Conservation (phyloP, 2,888 invertebrate species). For the Esperia sulphurella region DNA sequence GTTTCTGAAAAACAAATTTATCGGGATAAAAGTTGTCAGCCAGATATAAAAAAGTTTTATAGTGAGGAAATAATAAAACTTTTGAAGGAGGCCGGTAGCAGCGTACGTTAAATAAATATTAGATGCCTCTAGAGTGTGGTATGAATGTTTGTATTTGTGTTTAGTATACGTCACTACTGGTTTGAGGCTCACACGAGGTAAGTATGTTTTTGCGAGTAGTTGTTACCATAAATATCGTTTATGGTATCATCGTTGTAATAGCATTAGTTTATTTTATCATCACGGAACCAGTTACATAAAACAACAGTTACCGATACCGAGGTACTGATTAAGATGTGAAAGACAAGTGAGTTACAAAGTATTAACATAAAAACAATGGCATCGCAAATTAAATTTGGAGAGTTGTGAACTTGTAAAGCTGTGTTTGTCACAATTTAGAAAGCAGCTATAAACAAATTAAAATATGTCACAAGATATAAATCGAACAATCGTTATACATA, state of each 20-base stretch:
- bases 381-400: neutral
- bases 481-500: too few relatives aligned
- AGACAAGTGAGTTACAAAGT: neutral
- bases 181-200: neutral
- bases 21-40: too few relatives aligned
- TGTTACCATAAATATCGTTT: constrained; percentile 22
- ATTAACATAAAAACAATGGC: neutral
- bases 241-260: constrained; percentile 23
- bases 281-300: too few relatives aligned
- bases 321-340: neutral
- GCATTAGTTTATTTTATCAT: too few relatives aligned
- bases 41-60: too few relatives aligned
- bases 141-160: constrained; percentile 38
- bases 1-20: too few relatives aligned
- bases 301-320: too few relatives aligned
- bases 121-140: constrained; percentile 50
- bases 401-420: neutral
- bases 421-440: neutral
- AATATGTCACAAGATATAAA: too few relatives aligned
- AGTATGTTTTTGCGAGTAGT: constrained; percentile 44
- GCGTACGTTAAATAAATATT: constrained; percentile 43
- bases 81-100: constrained; percentile 40
- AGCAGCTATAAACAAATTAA: too few relatives aligned
- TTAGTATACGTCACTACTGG: constrained; percentile 11
- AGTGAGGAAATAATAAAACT: constrained; percentile 23